A percentile compares a stretch with the other conserved stretches of the same genome.
Evolutionary conservation across 2,797 vertebrate genomes (phyloP).

Genomic region (Antennarius maculatus): DNA sequence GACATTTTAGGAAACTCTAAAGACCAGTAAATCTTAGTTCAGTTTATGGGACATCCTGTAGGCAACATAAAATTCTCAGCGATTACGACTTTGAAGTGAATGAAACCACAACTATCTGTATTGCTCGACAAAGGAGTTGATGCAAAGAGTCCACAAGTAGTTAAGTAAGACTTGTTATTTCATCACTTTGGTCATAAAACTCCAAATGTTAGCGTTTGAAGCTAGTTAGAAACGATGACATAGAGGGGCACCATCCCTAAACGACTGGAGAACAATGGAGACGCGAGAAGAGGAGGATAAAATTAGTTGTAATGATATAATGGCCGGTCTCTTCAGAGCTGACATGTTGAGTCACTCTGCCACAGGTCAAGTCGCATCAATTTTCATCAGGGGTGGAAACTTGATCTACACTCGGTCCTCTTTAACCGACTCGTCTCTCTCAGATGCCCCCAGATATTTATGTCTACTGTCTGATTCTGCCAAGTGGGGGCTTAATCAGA

Average conservation of each 20-base stretch:
- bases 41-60: background rate
- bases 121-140: background rate
- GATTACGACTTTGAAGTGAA: conserved; percentile 5
- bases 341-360: conserved; percentile 80
- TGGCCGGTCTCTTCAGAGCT: conserved; percentile 70
- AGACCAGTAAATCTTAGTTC: background rate
- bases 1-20: background rate
- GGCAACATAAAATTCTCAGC: conserved; percentile 7
- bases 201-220: conserved; percentile 41
- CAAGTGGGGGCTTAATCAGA: conserved; percentile 75
- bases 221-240: conserved; percentile 64
- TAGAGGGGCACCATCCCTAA: conserved; percentile 60
- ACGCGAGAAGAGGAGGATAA: conserved; percentile 70
- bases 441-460: conserved; percentile 80
- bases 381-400: conserved; percentile 79
- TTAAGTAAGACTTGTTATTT: background rate
- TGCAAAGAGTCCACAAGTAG: background rate
- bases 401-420: conserved; percentile 65
- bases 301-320: conserved; percentile 82
- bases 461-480: conserved; percentile 78
- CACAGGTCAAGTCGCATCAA: conserved; percentile 75
- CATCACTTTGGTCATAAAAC: conserved; percentile 30
- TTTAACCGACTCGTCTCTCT: conserved; percentile 69
- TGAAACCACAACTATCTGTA: conserved; percentile 12
- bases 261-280: conserved; percentile 73